phyloP scores from a whole-genome alignment of 2,888 invertebrate genomes.

The Eupelmus urozonus region DNA sequence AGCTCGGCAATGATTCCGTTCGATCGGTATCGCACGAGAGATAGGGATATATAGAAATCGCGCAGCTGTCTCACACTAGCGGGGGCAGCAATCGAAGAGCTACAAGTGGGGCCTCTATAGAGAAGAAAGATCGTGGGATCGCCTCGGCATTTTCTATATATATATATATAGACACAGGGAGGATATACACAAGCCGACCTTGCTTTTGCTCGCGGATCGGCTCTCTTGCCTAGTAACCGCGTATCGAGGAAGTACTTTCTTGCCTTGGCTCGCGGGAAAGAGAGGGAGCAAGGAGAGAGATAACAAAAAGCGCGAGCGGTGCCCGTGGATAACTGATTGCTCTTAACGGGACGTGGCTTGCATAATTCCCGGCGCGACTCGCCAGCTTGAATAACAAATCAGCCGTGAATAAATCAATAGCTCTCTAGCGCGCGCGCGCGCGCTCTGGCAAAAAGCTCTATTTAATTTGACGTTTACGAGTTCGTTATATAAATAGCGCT shows the following conservation, averaged over 20 bases:
- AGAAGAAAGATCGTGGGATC: conserved; percentile 68
- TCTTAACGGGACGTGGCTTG: conserved; percentile 41
- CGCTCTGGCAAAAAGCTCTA: conserved; percentile 3
- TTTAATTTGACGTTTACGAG: conserved; percentile 51
- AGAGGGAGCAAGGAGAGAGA: conserved; percentile 46
- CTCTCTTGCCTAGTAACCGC: conserved; percentile 66
- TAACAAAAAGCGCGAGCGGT: conserved; percentile 25
- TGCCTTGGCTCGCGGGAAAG: conserved; percentile 17
- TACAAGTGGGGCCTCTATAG: conserved; percentile 33
- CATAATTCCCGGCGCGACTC: conserved; percentile 27
- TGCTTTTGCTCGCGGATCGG: conserved; percentile 53
- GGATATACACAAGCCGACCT: conserved; percentile 62
- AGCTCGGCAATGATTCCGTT: background rate
- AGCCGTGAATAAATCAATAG: conserved; percentile 42
- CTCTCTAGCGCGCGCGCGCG: no score
- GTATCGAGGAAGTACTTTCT: conserved; percentile 63
- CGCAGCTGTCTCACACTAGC: no score
- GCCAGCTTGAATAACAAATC: conserved; percentile 15
- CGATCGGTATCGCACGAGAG: conserved; percentile 29
- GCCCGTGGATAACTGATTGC: conserved; percentile 47
- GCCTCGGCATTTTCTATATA: conserved; percentile 57
- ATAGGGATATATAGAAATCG: conserved; percentile 21
- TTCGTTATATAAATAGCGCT: conserved; percentile 40
- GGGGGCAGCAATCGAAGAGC: background rate
- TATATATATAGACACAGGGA: background rate